Evolutionary conservation across 2,797 vertebrate genomes (phyloP).

Genomic region (Cetoscarus ocellatus): DNA sequence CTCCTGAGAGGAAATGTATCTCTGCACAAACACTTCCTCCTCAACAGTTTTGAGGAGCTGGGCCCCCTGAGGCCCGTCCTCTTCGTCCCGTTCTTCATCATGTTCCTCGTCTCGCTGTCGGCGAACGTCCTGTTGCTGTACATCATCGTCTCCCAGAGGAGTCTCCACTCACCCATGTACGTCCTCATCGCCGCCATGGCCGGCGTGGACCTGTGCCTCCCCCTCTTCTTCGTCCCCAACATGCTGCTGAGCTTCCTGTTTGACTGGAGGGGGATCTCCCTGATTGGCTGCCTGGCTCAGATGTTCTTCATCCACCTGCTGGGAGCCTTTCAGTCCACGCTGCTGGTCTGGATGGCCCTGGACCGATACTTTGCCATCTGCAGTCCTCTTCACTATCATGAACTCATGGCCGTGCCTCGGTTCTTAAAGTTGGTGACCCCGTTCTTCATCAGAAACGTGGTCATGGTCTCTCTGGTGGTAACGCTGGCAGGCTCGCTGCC

Average conservation of each 20-base stretch:
- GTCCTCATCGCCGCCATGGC: constrained; percentile 74
- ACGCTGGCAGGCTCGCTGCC: constrained; percentile 44
- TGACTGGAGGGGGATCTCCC: constrained; percentile 60
- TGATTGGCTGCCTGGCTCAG: constrained; percentile 67
- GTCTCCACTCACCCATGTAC: constrained; percentile 79
- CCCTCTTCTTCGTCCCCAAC: constrained; percentile 67
- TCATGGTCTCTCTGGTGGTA: constrained; percentile 35
- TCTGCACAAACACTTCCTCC: constrained; percentile 37
- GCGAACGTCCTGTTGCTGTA: constrained; percentile 71
- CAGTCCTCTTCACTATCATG: constrained; percentile 62
- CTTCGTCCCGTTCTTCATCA: constrained; percentile 52
- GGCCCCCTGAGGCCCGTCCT: constrained; percentile 55
- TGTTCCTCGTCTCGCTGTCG: constrained; percentile 49
- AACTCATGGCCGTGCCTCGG: constrained; percentile 29
- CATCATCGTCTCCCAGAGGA: constrained; percentile 48
- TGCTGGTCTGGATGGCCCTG: constrained; percentile 81
- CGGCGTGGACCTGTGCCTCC: constrained; percentile 58
- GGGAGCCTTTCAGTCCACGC: constrained; percentile 75
- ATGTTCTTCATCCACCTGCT: constrained; percentile 57
- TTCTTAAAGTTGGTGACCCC: constrained; percentile 49
- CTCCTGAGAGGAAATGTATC: constrained; percentile 31
- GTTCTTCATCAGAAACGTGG: constrained; percentile 49
- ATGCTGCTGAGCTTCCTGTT: constrained; percentile 73
- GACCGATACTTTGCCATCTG: constrained; percentile 79
- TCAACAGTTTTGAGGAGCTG: constrained; percentile 42